Evolutionary conservation across 2,888 invertebrate genomes (phyloP).

Genomic region (Andrena hattorfiana): DNA sequence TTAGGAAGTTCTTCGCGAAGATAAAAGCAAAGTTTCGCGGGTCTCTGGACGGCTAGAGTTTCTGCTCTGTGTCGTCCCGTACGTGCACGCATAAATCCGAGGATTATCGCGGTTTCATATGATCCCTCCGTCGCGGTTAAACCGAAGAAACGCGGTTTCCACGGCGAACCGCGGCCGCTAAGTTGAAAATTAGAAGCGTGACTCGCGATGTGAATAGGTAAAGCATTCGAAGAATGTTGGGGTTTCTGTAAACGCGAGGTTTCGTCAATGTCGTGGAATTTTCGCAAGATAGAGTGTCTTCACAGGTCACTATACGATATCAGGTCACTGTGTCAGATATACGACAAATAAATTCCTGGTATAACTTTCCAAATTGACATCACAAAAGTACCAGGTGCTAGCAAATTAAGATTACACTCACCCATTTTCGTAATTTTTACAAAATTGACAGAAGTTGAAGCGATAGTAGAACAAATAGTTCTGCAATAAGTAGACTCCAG

Average conservation of each 20-base stretch:
- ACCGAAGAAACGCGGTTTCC: conserved; percentile 21
- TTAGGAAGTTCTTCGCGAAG: conserved; percentile 64
- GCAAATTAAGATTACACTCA: no score
- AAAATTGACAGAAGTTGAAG: no score
- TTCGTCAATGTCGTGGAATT: background rate
- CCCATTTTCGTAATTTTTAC: no score
- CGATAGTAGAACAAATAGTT: background rate
- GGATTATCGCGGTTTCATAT: conserved; percentile 60
- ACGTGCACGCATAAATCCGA: conserved; percentile 70
- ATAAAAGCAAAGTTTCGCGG: conserved; percentile 73
- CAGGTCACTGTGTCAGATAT: no score
- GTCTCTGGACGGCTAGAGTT: conserved; percentile 55
- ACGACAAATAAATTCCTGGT: background rate
- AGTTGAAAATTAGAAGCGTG: background rate
- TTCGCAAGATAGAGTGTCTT: background rate
- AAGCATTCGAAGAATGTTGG: background rate
- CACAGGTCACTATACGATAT: background rate
- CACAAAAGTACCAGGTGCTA: no score
- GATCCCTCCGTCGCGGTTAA: conserved; percentile 34
- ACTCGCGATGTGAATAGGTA: background rate
- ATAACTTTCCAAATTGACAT: no score
- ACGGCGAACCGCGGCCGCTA: background rate
- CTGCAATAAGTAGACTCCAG: background rate
- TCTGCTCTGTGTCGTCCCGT: conserved; percentile 51
- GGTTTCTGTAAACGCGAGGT: background rate